Evolutionary conservation across 2,797 vertebrate genomes (phyloP).

Genomic region (Limosa lapponica): DNA sequence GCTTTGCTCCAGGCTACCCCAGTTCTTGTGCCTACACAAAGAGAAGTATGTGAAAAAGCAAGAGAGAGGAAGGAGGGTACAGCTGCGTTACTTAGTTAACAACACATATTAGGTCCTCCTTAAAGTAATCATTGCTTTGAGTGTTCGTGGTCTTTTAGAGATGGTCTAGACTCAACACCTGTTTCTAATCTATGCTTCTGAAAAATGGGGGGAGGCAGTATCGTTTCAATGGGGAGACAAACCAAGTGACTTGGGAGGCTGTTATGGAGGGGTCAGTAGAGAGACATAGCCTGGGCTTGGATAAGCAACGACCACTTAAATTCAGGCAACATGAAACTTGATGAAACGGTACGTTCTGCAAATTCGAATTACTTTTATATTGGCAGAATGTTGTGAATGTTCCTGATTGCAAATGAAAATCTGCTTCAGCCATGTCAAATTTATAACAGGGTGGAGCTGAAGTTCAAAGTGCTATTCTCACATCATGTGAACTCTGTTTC

Average conservation of each 20-base stretch:
- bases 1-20: neutral
- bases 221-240: neutral
- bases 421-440: neutral
- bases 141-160: neutral
- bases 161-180: neutral
- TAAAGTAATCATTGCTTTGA: neutral
- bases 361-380: neutral
- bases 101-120: neutral
- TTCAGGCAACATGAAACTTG: neutral
- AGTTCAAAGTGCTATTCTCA: neutral
- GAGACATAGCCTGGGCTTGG: neutral
- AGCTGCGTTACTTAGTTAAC: neutral
- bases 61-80: neutral
- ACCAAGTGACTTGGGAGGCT: neutral
- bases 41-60: neutral
- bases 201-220: fast-evolving
- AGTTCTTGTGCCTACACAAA: neutral
- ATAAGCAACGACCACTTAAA: neutral
- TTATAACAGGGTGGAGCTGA: neutral
- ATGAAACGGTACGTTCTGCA: neutral
- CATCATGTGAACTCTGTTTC: neutral
- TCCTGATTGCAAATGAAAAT: neutral
- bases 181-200: neutral
- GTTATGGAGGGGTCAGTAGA: neutral
- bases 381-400: neutral